Evolutionary conservation across 2,797 vertebrate species (phyloP), one percentile per base, ranked within the genome.

Genomic region (Eremophila alpestris): DNA sequence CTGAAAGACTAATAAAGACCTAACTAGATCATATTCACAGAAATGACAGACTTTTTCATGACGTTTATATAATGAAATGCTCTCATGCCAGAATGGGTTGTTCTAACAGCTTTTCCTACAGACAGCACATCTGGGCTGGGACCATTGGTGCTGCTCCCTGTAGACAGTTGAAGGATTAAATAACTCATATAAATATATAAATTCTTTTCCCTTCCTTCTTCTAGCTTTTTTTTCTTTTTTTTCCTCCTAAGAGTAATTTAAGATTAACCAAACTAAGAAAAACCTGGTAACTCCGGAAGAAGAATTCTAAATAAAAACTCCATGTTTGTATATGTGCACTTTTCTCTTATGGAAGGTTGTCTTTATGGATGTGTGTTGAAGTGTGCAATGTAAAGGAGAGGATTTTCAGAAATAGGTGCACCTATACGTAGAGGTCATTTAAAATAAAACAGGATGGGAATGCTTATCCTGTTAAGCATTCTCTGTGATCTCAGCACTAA

Each of bases 401-500:
- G 51, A 78, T 88, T 59, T 91, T 88, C 69, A 73, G 69, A 74
- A 83, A 58, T 59, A 55, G 26, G 59, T n/a, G 22, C 40, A 93
- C 7, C 7, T 76, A 11, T 29, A 65, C 0, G 0, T 45, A 79
- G 45, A 89, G 92, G 86, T 86, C 43, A 88, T 78, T 75, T 88
- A 41, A 81, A 91, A 90, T 52, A 86, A 88, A 89, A 48, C 36
- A 69, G 63, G 58, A 74, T 40, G 64, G 38, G 41, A 87, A 75
- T 70, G 52, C 62, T 94, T 83, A 78, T 87, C 51, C 73, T 70
- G 29, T 83, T 82, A 90, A 88, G 59, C 52, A 90, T 95, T 90
- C 79, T 88, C 43, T 86, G 62, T 94, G 79, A 94, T 94, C 69
- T 94, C 87, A 86, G 87, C 62, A 83, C 40, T 71, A 86, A 83